Evolutionary conservation across 2,888 invertebrate species (phyloP), one percentile per base, ranked within the genome.

Genomic region (Pollenia labialis): DNA sequence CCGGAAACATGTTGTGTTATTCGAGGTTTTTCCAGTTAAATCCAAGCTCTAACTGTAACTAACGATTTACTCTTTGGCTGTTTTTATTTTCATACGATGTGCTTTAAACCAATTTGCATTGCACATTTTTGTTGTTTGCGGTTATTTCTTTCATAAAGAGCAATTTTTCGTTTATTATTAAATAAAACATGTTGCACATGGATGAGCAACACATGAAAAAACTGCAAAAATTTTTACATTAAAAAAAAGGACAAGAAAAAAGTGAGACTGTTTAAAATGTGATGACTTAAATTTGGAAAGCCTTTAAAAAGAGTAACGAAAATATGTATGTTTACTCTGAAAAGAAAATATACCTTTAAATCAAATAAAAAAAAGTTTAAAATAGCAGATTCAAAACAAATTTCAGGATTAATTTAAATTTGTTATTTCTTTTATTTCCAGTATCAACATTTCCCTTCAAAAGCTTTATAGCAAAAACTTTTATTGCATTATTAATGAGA

Each of bases 121-220:
- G 18, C 14, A 7, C 3, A 40, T 69, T 52, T 71, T 62, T 62
- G n/a, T 12, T 62, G 44, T 66, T 68, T 75, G 81, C 46, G 75
- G 74, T 82, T 42, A 82, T 48, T 60, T 60, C 18, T 44, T 56
- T 76, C 48, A 71, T 56, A 54, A 77, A 23, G 60, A 72, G 64
- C 56, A 72, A 68, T 56, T 83, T 32, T 83, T 54, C 54, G 56
- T 62, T 68, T 46, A 58, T 75, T 76, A 82, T 69, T 76, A 50
- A 68, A 82, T 68, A 54, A 64, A 77, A 64, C 56, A 77, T 69
- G 76, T 77, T 71, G 62, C 52, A 52, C 44, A 48, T 62, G 71
- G 10, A 60, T 68, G 48, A 54, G 18, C 18, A 44, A 44, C 32
- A 40, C 16, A 71, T 16, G 14, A 42, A 14, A 64, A 44, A 74